These are phyloP conservation scores for Varecia variegata DNA, from an alignment of 2,797 vertebrate genomes.

Conservation along the genomic window DNA sequence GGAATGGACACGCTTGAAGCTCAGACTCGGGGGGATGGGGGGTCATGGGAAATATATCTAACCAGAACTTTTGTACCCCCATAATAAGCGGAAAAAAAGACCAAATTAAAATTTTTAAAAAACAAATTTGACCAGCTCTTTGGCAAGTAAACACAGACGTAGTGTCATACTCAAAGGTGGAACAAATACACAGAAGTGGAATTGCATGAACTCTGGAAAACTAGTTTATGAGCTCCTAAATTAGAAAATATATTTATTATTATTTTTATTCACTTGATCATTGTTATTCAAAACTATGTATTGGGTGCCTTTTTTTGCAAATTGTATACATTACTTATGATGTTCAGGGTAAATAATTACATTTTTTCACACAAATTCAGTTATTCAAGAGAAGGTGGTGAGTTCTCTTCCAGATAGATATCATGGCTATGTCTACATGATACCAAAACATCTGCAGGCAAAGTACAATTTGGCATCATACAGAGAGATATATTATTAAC, in stretches of 20 bases:
- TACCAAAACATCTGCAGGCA: not conserved
- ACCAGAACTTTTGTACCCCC: no score
- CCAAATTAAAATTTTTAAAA: not conserved
- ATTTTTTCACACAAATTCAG: not conserved
- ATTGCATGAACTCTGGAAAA: not conserved
- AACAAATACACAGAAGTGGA: not conserved
- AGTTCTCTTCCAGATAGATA: not conserved
- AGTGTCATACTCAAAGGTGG: not conserved
- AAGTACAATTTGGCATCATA: not conserved
- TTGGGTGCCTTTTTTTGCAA: not conserved
- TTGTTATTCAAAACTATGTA: not conserved
- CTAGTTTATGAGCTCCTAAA: not conserved
- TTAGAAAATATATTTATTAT: not conserved
- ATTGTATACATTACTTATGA: not conserved
- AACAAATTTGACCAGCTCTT: not conserved
- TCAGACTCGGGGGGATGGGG: no score
- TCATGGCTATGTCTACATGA: not conserved
- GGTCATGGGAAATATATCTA: no score
- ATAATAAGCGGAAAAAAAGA: no score
- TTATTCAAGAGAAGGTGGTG: not conserved
- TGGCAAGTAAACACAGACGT: not conserved
- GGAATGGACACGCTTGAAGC: no score
- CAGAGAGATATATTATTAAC: not conserved
- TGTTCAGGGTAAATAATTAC: not conserved
- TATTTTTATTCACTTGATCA: not conserved